phyloP scores from a whole-genome alignment of 2,888 invertebrate species.

The Parnassius smintheus region DNA sequence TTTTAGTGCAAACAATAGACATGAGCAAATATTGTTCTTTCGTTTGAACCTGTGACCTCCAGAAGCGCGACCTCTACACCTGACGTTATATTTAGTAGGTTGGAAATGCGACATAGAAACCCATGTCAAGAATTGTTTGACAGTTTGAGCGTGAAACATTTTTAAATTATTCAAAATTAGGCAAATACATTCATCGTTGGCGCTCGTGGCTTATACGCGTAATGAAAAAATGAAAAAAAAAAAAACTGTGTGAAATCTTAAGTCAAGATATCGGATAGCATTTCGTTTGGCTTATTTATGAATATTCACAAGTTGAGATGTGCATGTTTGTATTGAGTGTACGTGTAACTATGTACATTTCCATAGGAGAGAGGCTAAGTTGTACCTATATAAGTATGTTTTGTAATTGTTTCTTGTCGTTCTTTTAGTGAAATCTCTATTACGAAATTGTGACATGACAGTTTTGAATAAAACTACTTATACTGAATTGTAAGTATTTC shows the following conservation, averaged over 20 bases:
- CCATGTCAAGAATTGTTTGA: conserved; percentile 34
- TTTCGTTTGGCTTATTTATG: conserved; percentile 50
- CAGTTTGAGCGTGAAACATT: conserved; percentile 32
- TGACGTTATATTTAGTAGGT: conserved; percentile 21
- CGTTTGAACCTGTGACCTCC: conserved; percentile 32
- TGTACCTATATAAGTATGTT: conserved; percentile 9
- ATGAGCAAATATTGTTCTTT: conserved; percentile 21
- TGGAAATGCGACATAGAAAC: conserved; percentile 35
- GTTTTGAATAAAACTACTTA: too few relatives aligned
- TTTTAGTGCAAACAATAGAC: conserved; percentile 28
- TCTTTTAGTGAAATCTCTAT: background rate
- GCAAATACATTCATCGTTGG: conserved; percentile 42
- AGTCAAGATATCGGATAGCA: conserved; percentile 71
- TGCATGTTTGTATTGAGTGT: conserved; percentile 37
- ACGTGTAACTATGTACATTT: conserved; percentile 33
- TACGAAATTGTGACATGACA: too few relatives aligned
- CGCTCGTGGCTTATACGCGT: conserved; percentile 41
- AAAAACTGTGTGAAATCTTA: conserved; percentile 70
- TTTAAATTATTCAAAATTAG: conserved; percentile 51
- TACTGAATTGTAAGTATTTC: too few relatives aligned
- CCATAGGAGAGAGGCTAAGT: conserved; percentile 46
- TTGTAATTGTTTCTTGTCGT: background rate
- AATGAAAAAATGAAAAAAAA: conserved; percentile 42
- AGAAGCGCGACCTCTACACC: conserved; percentile 19
- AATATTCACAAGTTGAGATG: conserved; percentile 63